Evolutionary conservation across 2,888 invertebrate genomes (phyloP).

Genomic region (Eumerus sabulonum): DNA sequence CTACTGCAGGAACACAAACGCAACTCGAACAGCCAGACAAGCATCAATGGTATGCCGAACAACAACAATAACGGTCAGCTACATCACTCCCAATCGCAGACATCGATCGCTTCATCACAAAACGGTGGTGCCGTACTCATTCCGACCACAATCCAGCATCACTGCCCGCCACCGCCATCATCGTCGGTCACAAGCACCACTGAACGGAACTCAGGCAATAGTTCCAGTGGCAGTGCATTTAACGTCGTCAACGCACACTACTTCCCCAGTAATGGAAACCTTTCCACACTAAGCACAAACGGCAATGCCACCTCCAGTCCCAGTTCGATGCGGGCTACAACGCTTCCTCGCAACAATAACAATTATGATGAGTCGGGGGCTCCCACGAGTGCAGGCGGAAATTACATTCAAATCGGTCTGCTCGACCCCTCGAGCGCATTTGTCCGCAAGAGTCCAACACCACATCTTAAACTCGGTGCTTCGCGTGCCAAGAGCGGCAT

Average conservation of each 20-base stretch:
- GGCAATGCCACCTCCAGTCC: constrained; percentile 72
- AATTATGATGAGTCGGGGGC: constrained; percentile 73
- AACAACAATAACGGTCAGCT: constrained; percentile 72
- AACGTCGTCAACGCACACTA: constrained; percentile 66
- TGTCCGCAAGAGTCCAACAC: constrained; percentile 79
- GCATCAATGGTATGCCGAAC: constrained; percentile 72
- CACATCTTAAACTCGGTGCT: constrained; percentile 77
- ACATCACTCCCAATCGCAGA: constrained; percentile 78
- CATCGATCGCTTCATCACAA: constrained; percentile 77
- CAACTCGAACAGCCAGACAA: constrained; percentile 76
- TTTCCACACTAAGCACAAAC: constrained; percentile 72
- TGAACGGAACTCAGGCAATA: constrained; percentile 70
- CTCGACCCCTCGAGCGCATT: constrained; percentile 82
- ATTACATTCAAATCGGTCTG: constrained; percentile 82
- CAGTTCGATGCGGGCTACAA: constrained; percentile 81
- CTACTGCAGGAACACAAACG: constrained; percentile 74
- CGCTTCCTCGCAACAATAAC: constrained; percentile 83
- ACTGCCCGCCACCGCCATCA: constrained; percentile 75
- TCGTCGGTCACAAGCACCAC: constrained; percentile 75
- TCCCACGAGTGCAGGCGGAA: constrained; percentile 76
- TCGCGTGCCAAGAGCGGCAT: constrained; percentile 46
- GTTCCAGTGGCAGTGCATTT: constrained; percentile 50
- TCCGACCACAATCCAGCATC: constrained; percentile 73
- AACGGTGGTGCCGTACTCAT: constrained; percentile 73
- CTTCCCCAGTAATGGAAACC: constrained; percentile 73